Conservation (phyloP, 2,113 vertebrate genomes). For the Austrofundulus limnaeus region DNA sequence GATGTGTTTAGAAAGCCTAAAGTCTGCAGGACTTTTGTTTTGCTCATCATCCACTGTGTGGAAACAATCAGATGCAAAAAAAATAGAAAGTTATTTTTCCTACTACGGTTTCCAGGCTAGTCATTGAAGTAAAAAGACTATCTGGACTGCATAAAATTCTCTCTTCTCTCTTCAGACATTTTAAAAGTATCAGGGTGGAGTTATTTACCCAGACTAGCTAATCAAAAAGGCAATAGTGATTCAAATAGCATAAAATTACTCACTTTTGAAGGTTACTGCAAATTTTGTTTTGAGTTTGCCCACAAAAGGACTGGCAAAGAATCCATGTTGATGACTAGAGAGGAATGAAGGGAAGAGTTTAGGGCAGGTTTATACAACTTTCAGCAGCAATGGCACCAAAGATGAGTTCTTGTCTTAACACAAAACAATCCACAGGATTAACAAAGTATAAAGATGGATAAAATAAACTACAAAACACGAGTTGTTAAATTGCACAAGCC, state of each 20-base stretch:
- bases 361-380: too few relatives aligned
- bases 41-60: conserved; percentile 60
- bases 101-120: too few relatives aligned
- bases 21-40: conserved; percentile 43
- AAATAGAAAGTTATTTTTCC: not conserved
- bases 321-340: conserved; percentile 54
- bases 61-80: not conserved
- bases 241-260: conserved; percentile 1
- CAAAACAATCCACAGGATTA: not conserved
- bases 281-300: conserved; percentile 67
- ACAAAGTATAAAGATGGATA: not conserved
- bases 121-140: too few relatives aligned
- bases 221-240: not conserved
- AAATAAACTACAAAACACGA: not conserved
- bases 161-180: too few relatives aligned
- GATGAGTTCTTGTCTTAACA: not conserved
- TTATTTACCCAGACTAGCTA: too few relatives aligned
- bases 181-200: too few relatives aligned
- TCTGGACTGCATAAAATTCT: too few relatives aligned
- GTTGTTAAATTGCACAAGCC: too few relatives aligned
- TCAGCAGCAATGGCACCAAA: not conserved
- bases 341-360: too few relatives aligned
- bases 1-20: conserved; percentile 38
- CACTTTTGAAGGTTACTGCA: conserved; percentile 58
- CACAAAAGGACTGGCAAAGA: conserved; percentile 59